phyloP scores from a whole-genome alignment of 1,140 invertebrate species.

The Globodera ellingtonae region DNA sequence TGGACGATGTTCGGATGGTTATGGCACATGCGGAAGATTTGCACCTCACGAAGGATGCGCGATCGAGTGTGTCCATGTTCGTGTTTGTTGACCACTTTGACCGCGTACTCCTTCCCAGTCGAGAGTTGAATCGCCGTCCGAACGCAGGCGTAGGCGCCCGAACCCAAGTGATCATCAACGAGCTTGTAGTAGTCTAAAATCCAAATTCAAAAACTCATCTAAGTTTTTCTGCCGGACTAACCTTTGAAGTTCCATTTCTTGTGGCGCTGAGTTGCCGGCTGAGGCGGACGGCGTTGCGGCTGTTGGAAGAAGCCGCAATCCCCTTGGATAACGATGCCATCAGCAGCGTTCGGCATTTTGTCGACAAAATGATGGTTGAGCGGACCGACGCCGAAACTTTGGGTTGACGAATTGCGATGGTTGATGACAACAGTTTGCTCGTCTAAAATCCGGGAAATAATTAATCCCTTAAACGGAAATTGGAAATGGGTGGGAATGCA shows the following conservation, averaged over 20 bases:
- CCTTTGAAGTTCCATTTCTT: slow-evolving; percentile 33
- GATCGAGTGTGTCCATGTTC: slow-evolving; percentile 85
- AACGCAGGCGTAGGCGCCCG: slow-evolving; percentile 93
- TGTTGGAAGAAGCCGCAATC: background rate
- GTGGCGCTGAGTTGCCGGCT: slow-evolving; percentile 1
- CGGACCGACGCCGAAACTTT: background rate
- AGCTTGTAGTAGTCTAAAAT: slow-evolving; percentile 86
- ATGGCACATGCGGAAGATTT: slow-evolving; percentile 95
- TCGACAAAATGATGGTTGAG: background rate
- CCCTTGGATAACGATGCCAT: background rate
- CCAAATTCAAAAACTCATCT: background rate
- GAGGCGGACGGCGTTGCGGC: background rate
- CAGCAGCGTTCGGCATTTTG: background rate
- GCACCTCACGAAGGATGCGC: slow-evolving; percentile 93
- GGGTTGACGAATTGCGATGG: background rate
- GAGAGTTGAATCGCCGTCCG: slow-evolving; percentile 87
- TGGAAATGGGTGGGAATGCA: background rate
- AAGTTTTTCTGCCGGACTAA: background rate
- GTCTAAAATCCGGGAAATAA: background rate
- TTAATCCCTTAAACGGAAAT: background rate
- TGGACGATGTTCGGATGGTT: slow-evolving; percentile 95
- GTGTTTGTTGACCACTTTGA: slow-evolving; percentile 93
- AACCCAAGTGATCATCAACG: slow-evolving; percentile 89
- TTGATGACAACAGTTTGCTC: slow-evolving; percentile 11
- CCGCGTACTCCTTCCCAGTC: slow-evolving; percentile 89